Percentiles rank a stretch among this genome's conserved stretches.
phyloP scores from a whole-genome alignment of 2,888 invertebrate species.

The Homarus gammarus region DNA sequence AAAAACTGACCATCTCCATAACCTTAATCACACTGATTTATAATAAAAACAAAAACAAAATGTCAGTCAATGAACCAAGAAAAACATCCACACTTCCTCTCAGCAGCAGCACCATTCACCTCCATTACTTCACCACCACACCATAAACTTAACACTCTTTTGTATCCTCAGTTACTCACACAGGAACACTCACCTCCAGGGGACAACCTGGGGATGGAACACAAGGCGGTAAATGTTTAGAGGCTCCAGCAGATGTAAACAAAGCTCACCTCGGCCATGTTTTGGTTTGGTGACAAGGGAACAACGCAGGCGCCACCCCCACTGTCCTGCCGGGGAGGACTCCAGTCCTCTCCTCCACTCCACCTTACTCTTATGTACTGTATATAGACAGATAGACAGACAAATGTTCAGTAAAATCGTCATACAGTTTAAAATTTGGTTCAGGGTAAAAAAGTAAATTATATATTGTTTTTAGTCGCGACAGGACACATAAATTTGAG shows the following conservation, averaged over 20 bases:
- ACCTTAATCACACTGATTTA: too few species aligned
- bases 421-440: too few species aligned
- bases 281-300: conserved; percentile 33
- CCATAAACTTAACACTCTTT: neutral
- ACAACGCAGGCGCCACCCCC: conserved; percentile 19
- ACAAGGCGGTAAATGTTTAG: neutral
- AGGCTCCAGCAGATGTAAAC: conserved; percentile 26
- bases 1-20: too few species aligned
- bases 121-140: neutral
- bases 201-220: neutral
- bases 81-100: neutral
- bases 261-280: conserved; percentile 36
- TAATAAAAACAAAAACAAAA: too few species aligned
- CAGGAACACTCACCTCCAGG: neutral
- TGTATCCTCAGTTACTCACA: neutral
- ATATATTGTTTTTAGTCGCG: too few species aligned
- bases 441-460: too few species aligned
- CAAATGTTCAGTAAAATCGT: too few species aligned
- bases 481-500: too few species aligned
- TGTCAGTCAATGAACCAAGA: too few species aligned
- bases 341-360: too few species aligned
- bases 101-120: neutral
- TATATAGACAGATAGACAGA: too few species aligned
- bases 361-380: too few species aligned
- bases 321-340: neutral